Evolutionary conservation across 2,797 vertebrate genomes (phyloP), one percentile per base, ranked within the genome.

Genomic region (Labeo calbasu): DNA sequence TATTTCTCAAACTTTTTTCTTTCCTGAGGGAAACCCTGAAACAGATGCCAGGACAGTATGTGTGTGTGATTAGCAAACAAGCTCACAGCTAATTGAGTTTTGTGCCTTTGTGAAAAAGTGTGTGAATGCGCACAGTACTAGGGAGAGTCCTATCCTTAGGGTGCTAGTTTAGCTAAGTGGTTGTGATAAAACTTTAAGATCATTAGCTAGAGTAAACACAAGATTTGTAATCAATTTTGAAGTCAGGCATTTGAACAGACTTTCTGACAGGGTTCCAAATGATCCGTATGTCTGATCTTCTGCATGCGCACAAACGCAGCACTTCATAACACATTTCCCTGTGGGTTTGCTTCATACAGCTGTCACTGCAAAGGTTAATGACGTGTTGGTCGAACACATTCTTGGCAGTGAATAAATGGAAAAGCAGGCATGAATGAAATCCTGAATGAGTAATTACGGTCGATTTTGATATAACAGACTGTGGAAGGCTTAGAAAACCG

Each of bases 41-140:
- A 83, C 86, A 86, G 80, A 88, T 89, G 88, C 63, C 21, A 53
- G 65, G 63, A n/a, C 23, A 46, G 46, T 75, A 69, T 89, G 85
- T 88, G 73, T 89, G 85, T 88, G 84, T 82, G 77, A 76, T 51
- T 63, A 84, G 84, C 83, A 89, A 89, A 89, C 87, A 88, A 25
- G 77, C 83, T 79, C 51, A 51, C 40, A 77, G 73, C 86, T 89
- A 89, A 88, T 89, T 89, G 82, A 88, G 87, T 88, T 88, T 88
- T 86, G 82, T 87, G 77, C 84, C 72, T 88, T 70, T 87, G 86
- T 86, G 84, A 79, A 84, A 85, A 85, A 85, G 88, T 86, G 82
- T 85, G 55, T 77, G 81, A 77, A 86, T 85, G 81, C 75, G 11
- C 86, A 77, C 78, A 68, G 55, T 59, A 59, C 8, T 81, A 43